Percentiles rank a stretch among this genome's conserved stretches.
Evolutionary conservation across 2,113 vertebrate genomes (phyloP).

Genomic region (Myotis brandtii): DNA sequence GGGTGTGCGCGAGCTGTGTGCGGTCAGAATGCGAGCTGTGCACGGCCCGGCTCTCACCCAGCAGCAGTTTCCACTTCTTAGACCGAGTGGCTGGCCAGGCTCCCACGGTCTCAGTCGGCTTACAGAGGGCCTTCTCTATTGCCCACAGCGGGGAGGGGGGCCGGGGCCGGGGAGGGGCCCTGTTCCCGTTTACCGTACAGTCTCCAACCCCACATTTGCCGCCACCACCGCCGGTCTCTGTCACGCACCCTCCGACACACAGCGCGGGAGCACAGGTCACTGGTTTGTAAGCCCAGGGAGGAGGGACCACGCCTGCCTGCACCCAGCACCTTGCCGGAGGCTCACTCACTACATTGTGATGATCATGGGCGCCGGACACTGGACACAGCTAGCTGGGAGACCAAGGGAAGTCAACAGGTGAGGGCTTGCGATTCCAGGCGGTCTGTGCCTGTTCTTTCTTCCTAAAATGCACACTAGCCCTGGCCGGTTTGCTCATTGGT

Average conservation of each 20-base stretch:
- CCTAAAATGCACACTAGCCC: accelerated
- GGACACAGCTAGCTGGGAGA: background rate
- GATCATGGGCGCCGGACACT: too few relatives aligned
- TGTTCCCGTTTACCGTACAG: background rate
- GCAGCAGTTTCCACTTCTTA: background rate
- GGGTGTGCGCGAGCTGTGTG: too few relatives aligned
- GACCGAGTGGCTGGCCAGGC: too few relatives aligned
- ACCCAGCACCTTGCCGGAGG: background rate
- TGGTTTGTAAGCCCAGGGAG: too few relatives aligned
- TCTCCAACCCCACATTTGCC: background rate
- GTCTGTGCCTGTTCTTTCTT: accelerated
- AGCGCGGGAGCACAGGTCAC: accelerated
- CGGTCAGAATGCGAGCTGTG: background rate
- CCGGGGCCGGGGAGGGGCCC: too few relatives aligned
- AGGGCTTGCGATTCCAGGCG: background rate
- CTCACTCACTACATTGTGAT: too few relatives aligned
- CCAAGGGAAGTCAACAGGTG: background rate
- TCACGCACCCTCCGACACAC: accelerated
- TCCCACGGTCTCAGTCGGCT: too few relatives aligned
- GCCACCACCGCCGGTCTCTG: accelerated
- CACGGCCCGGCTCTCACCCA: accelerated
- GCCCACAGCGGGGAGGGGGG: too few relatives aligned
- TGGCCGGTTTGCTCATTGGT: too few relatives aligned
- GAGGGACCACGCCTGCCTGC: too few relatives aligned
- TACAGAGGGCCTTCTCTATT: background rate